Conservation (phyloP, 2,888 invertebrate genomes). For the Atherix ibis region DNA sequence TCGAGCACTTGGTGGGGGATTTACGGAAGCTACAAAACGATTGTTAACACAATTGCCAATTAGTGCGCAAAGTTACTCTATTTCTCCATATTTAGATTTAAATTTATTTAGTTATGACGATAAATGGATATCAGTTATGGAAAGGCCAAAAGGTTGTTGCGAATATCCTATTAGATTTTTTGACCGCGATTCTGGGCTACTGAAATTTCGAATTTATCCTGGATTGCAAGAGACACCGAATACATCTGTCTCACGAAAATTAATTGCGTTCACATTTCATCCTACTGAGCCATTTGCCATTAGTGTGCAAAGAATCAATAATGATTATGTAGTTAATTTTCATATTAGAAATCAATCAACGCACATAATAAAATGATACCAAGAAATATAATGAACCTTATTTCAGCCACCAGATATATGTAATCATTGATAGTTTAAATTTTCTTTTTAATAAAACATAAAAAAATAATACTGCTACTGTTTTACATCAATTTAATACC, state of each 20-base stretch:
- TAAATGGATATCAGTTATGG: conserved; percentile 90
- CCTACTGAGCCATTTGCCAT: conserved; percentile 93
- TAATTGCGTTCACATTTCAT: conserved; percentile 92
- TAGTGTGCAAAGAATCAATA: conserved; percentile 82
- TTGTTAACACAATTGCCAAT: conserved; percentile 84
- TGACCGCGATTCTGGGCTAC: conserved; percentile 61
- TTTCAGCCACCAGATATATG: too few relatives aligned
- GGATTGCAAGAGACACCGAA: conserved; percentile 57
- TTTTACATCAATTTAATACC: too few relatives aligned
- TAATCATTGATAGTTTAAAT: too few relatives aligned
- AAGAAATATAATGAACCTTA: too few relatives aligned
- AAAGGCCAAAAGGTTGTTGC: conserved; percentile 83
- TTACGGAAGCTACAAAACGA: conserved; percentile 75
- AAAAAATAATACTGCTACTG: neutral
- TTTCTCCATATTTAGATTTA: conserved; percentile 84
- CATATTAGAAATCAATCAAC: conserved; percentile 56
- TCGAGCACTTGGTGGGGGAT: conserved; percentile 77
- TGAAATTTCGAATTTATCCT: conserved; percentile 80
- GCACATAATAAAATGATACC: conserved; percentile 12
- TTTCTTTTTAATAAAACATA: too few relatives aligned
- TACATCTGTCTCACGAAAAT: conserved; percentile 48
- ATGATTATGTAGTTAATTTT: conserved; percentile 89
- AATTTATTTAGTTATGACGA: conserved; percentile 89
- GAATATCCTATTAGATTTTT: conserved; percentile 85
- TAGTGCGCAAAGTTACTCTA: conserved; percentile 84